Evolutionary conservation across 35 echinoderm and acorn worm genomes (phyloP), one percentile per base, ranked within the genome.

Genomic region (Patiria miniata): DNA sequence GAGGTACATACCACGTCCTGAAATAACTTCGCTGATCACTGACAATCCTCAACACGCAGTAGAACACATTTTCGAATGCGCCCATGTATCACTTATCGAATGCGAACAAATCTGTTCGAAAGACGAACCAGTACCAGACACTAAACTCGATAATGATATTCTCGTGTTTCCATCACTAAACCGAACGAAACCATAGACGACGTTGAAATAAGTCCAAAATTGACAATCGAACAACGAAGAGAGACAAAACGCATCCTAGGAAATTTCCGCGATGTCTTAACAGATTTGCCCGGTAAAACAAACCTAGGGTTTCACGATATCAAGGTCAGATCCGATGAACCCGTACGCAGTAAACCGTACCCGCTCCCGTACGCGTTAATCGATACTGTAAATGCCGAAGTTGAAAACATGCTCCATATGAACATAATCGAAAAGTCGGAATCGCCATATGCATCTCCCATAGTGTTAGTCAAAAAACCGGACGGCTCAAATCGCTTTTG

Each of bases 191-290:
- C 15, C 26, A 36, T 15, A 17, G 19, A 77, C 3, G 89, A 91
- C 40, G 82, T 86, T 18, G 7, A 86, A 26, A 39, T 79, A 10
- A 36, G 58, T 19, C 1, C 88, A 83, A 86, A 36, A 32, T 7
- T n/a, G n/a, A n/a, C n/a, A n/a, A n/a, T n/a, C n/a, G n/a, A n/a
- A n/a, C n/a, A n/a, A n/a, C n/a, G n/a, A 19, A 84, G 5, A 22
- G 59, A 81, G 36, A 12, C 37, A 23, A 77, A 39, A 77, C 38
- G 50, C 23, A 7, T 83, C 12, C 18, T 83, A 8, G 10, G 39
- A 5, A 77, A 76, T 39, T 90, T 85, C 68, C 68, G 83, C n/a
- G 90, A 92, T 29, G 80, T 93, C 8, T 61, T 93, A 2, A 83
- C 91, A n/a, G 79, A 93, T 84, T 29, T 78, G 73, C 73, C 73